Base-by-base conservation (phyloP, 2,113 vertebrate genomes). In the Nannospalax galili region DNA sequence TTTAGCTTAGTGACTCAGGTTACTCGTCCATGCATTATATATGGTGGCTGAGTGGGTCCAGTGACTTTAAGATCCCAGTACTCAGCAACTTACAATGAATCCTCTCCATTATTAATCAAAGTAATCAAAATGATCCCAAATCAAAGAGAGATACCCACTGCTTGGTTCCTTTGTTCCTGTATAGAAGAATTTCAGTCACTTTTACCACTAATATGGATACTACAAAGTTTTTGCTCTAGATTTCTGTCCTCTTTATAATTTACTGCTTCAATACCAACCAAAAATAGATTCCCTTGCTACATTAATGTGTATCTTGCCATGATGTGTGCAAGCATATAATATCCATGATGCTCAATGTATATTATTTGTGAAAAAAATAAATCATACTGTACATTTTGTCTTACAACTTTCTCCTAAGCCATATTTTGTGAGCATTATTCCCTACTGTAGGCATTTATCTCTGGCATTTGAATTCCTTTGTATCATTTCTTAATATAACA, bases 341-440 rank as follows among this genome's bases (percentile, higher is more conserved):
- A 84, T 20, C 26, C 62, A 84, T 87, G 40, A 93, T 28, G 8
- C 28, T 37, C 7, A 78, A 14, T 24, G 16, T 32, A 77, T 81
- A 32, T 20, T 77, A 65, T 65, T 93, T 67, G n/a, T 3, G 1
- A 35, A 45, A 96, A 60, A 95, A 74, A 56, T 40, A 22, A n/a
- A 28, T 89, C 17, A 65, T n/a, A 20, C 3, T 77, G 32, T 90
- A 11, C 22, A 65, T 85, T 79, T 37, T 62, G 14, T 48, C 79
- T 95, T 56, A 67, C 11, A 78, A 40, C 37, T 65, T 64, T 24
- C 2, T 80, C 69, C 15, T 90, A 84, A 82, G 78, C 7, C 89
- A 42, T 20, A 35, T 84, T 84, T 80, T 92, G 3, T 88, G 42
- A 88, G 40, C 90, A 88, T 40, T 82, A 75, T 88, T 90, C 62